These are phyloP conservation scores for Tetropium fuscum DNA, from an alignment of 2,888 invertebrate species.

Conservation along the genomic window DNA sequence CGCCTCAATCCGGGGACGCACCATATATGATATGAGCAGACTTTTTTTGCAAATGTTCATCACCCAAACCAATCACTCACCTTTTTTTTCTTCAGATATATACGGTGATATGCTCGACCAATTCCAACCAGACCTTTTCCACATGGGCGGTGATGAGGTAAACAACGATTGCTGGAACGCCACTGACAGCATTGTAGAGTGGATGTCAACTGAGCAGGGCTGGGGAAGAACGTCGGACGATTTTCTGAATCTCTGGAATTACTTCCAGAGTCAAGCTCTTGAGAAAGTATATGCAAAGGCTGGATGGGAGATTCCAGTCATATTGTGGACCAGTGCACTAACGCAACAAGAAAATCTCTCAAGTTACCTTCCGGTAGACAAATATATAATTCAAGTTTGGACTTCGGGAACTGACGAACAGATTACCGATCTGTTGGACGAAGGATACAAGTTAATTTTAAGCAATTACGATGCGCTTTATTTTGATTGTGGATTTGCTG, in stretches of 20 bases:
- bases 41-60: no score
- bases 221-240: constrained; percentile 69
- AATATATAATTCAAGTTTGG: constrained; percentile 89
- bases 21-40: no score
- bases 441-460: constrained; percentile 81
- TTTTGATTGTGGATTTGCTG: constrained; percentile 86
- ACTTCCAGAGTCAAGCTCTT: constrained; percentile 79
- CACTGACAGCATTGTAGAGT: constrained; percentile 74
- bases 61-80: no score
- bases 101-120: constrained; percentile 81
- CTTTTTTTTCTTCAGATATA: constrained; percentile 71
- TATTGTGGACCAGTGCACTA: constrained; percentile 86
- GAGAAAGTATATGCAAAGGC: constrained; percentile 67
- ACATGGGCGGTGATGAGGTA: constrained; percentile 91
- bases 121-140: constrained; percentile 82
- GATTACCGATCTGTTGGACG: constrained; percentile 75
- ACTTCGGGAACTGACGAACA: constrained; percentile 76
- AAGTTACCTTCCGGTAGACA: constrained; percentile 75
- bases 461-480: constrained; percentile 91
- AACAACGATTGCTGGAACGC: constrained; percentile 81
- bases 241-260: constrained; percentile 78
- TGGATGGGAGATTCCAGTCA: constrained; percentile 71
- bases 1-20: no score
- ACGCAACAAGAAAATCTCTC: constrained; percentile 76
- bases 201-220: constrained; percentile 73